Evolutionary conservation across 1,140 invertebrate genomes (phyloP).

Genomic region (Dendroctonus ponderosae): DNA sequence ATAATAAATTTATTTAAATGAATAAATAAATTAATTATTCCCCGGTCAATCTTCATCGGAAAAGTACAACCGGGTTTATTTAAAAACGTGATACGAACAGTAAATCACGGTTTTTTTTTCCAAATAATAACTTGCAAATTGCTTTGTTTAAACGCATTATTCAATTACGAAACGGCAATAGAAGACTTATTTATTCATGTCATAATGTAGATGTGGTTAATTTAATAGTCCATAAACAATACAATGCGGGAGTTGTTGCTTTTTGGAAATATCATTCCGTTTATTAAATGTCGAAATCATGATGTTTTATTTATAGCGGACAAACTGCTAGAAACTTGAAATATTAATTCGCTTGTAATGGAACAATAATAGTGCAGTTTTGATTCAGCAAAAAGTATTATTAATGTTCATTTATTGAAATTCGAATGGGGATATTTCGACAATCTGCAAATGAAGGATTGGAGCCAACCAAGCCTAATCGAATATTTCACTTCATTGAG

Average conservation of each 20-base stretch:
- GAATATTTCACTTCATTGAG: no score
- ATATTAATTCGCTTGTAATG: conserved; percentile 17
- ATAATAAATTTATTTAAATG: no score
- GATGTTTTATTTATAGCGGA: conserved; percentile 9
- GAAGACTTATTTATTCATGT: conserved; percentile 21
- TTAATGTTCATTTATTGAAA: not conserved
- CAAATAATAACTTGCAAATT: no score
- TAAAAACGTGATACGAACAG: no score
- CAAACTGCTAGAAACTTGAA: conserved; percentile 5
- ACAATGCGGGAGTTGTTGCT: not conserved
- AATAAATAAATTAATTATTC: no score
- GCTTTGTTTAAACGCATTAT: no score
- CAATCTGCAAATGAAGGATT: no score
- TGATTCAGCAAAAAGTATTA: not conserved
- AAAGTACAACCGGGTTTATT: no score
- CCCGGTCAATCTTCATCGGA: no score
- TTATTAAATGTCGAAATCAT: conserved; percentile 10
- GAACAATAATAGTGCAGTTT: conserved; percentile 3
- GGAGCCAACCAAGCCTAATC: no score
- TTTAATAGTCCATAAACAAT: conserved; percentile 20
- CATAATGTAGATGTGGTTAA: conserved; percentile 19
- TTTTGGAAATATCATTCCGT: conserved; percentile 5
- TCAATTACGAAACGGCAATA: not conserved
- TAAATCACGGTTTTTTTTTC: no score
- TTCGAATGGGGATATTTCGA: no score